These are phyloP conservation scores for Orchestes rusci DNA, from an alignment of 2,888 invertebrate genomes.

Conservation along the genomic window DNA sequence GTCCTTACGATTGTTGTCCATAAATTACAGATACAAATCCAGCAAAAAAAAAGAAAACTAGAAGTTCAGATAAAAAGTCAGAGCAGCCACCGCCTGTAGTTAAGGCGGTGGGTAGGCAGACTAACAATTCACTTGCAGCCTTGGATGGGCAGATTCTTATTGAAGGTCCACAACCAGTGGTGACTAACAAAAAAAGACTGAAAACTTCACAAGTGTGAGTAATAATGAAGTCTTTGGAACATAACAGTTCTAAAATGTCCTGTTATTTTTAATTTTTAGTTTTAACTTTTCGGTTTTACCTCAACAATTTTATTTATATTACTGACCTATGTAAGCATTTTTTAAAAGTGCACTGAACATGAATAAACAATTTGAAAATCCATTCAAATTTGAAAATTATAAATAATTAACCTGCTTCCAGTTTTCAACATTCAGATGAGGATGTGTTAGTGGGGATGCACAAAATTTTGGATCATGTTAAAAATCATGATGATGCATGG, in stretches of 20 bases:
- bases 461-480: conserved; percentile 81
- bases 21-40: not conserved
- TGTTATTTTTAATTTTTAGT: too few relatives aligned
- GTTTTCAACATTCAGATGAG: conserved; percentile 74
- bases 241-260: too few relatives aligned
- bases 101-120: conserved; percentile 60
- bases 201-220: conserved; percentile 65
- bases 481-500: conserved; percentile 88
- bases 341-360: too few relatives aligned
- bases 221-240: too few relatives aligned
- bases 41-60: conserved; percentile 24
- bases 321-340: too few relatives aligned
- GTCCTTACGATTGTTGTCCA: too few relatives aligned
- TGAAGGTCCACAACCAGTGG: conserved; percentile 34
- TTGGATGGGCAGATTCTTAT: conserved; percentile 79
- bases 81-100: conserved; percentile 6
- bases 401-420: not conserved
- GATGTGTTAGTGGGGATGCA: conserved; percentile 86
- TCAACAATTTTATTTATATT: too few relatives aligned
- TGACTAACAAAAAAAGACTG: conserved; percentile 36
- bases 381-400: not conserved
- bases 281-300: too few relatives aligned
- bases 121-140: conserved; percentile 78
- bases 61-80: conserved; percentile 15
- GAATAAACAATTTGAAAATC: not conserved